Base-by-base conservation (phyloP, 2,113 vertebrate species). In the Cottus gobio region DNA sequence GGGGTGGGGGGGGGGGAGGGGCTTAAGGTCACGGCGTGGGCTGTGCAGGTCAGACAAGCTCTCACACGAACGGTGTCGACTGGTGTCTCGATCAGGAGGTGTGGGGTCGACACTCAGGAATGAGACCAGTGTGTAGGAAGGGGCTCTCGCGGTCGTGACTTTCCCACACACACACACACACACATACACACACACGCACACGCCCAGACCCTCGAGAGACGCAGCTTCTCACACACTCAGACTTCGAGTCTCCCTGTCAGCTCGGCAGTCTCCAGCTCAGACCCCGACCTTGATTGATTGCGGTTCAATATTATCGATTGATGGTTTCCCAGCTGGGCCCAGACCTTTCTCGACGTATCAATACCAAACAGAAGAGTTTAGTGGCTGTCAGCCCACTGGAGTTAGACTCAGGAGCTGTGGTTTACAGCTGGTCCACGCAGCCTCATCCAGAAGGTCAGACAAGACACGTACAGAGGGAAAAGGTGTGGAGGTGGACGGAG, bases 241-340 rank as follows among this genome's bases (percentile, higher is more conserved):
- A 93, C 91, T 80, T 64, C n/a, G 57, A 75, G 91, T 80, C 92
- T 93, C 91, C 87, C 50, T 50, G 60, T 80, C 72, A 50, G 81
- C 64, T 79, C 54, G 64, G 63, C 37, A 79, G 85, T 89, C 87
- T 88, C 78, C 67, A 62, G 39, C 81, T 64, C 66, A 75, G 76
- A 71, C 80, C 80, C 81, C 74, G 61, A 75, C 73, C 39, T 52
- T 84, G 91, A 93, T 92, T 89, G 92, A 94, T 92, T 78, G 57
- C 74, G 42, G 79, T 65, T 94, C 92, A 66, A 92, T 94, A 85
- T 37, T 85, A 92, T 92, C 65, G 91, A 93, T 63, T 57, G 54
- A 85, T 72, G 66, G 86, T 65, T 86, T 90, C 86, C 83, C 71
- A 75, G 87, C 79, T 56, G 56, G 88, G 75, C 69, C 77, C 61